phyloP scores from a whole-genome alignment of 2,888 invertebrate genomes.

The Epinotia bilunana region DNA sequence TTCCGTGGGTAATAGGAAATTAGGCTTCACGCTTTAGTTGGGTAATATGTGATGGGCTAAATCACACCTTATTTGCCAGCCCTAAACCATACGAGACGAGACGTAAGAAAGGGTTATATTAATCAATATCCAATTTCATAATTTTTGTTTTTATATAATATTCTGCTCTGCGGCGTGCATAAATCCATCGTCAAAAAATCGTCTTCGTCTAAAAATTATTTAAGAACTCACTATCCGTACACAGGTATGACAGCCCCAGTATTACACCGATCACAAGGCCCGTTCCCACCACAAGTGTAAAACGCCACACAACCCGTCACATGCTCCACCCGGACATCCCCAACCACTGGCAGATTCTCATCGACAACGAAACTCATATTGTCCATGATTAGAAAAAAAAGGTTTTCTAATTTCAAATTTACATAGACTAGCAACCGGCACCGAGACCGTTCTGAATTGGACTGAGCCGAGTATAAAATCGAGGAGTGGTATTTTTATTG shows the following conservation, averaged over 20 bases:
- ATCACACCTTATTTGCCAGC: no score
- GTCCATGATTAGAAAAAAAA: constrained; percentile 34
- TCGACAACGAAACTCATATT: constrained; percentile 43
- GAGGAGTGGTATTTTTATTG: constrained; percentile 37
- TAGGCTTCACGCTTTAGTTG: no score
- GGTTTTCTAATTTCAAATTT: not conserved
- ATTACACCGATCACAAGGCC: constrained; percentile 32
- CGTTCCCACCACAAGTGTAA: constrained; percentile 50
- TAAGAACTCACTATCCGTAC: constrained; percentile 58
- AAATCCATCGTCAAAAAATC: no score
- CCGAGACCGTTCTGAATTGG: constrained; percentile 6
- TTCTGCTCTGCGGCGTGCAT: no score
- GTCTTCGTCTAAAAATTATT: not conserved
- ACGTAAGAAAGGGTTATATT: no score
- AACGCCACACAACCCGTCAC: constrained; percentile 49
- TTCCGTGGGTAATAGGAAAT: no score
- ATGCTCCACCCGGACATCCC: constrained; percentile 20
- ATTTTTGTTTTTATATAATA: no score
- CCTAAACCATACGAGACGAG: no score
- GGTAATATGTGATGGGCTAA: no score
- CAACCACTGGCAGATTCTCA: constrained; percentile 39
- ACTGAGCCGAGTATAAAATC: constrained; percentile 30
- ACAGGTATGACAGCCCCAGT: constrained; percentile 51
- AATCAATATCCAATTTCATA: no score
- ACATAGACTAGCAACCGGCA: constrained; percentile 16